These are phyloP conservation scores for Larimichthys crocea DNA, from an alignment of 2,113 vertebrate genomes.

Conservation along the genomic window DNA sequence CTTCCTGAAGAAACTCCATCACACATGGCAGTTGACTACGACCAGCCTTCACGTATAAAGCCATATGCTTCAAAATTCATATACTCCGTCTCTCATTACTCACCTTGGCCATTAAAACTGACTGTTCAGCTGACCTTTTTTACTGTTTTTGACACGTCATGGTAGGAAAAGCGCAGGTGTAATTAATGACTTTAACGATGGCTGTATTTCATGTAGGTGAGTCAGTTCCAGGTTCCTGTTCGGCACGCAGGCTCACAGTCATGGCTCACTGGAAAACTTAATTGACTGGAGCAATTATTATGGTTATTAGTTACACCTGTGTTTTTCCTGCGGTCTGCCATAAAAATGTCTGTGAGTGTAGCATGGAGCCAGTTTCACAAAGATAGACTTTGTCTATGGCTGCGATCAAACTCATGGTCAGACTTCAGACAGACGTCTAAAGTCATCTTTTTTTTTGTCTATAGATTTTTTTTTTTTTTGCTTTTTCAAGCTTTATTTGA, in stretches of 20 bases:
- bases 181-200: slow-evolving; percentile 27
- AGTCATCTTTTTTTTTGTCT: not conserved
- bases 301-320: slow-evolving; percentile 26
- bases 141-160: not conserved
- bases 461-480: too few species aligned
- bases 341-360: not conserved
- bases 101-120: not conserved
- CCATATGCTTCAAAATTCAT: not conserved
- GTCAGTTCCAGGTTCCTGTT: not conserved
- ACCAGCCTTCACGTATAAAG: not conserved
- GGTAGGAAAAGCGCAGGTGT: slow-evolving; percentile 3
- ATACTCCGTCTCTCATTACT: not conserved
- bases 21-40: not conserved
- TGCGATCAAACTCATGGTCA: not conserved
- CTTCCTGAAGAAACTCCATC: not conserved
- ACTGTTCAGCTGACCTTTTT: not conserved
- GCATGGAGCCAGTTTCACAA: not conserved
- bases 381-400: not conserved
- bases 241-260: not conserved
- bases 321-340: not conserved
- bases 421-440: not conserved
- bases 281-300: not conserved
- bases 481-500: too few species aligned
- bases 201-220: not conserved
- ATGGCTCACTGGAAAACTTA: not conserved